Evolutionary conservation across 2,113 vertebrate genomes (phyloP).

Genomic region (rat (Rattus norvegicus)): GRCr8 NC_086025.1:40136501-40137000

Average conservation of each 20-base stretch:
- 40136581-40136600: not conserved
- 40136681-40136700: not conserved
- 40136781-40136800: slow-evolving; percentile 12
- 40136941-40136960: not conserved
- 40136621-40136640: slow-evolving; percentile 3
- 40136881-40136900: not conserved
- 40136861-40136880: slow-evolving; percentile 25
- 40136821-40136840: not conserved
- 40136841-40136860: not conserved
- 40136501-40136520: slow-evolving; percentile 10
- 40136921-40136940: slow-evolving; percentile 15
- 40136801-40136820: not conserved
- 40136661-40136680: not conserved
- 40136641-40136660: not conserved
- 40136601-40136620: slow-evolving; percentile 2
- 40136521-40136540: not conserved
- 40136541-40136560: not conserved
- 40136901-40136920: not conserved
- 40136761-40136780: not conserved
- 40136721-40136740: slow-evolving; percentile 1
- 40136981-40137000: not conserved
- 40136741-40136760: not conserved
- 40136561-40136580: not conserved
- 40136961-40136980: not conserved
- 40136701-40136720: not conserved